Conservation (phyloP, 30 jellyfish, hydroid and myxozoan species). For the Euphysa ruthae region DNA sequence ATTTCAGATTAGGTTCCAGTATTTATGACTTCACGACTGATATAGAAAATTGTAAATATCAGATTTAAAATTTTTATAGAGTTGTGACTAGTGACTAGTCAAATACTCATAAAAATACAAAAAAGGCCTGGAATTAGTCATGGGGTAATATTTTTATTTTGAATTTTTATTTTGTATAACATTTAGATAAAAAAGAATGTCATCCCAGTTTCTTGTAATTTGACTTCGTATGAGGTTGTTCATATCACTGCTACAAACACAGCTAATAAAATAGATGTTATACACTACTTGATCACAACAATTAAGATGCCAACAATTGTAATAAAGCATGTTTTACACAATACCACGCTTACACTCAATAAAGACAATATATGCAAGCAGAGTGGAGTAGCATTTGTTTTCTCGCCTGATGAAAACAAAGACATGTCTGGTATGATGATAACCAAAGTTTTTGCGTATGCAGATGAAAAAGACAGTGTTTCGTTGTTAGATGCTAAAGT, state of each 20-base stretch:
- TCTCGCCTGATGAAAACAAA: conserved; percentile 42
- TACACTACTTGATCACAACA: conserved; percentile 69
- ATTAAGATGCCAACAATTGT: conserved; percentile 62
- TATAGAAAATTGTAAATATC: too few species aligned
- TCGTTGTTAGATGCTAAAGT: neutral
- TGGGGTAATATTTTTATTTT: too few species aligned
- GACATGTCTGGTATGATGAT: conserved; percentile 42
- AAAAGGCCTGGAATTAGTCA: too few species aligned
- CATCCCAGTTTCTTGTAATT: neutral
- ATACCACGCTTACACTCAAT: conserved; percentile 18
- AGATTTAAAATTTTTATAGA: too few species aligned
- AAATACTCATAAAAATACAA: too few species aligned
- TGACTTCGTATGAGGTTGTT: neutral
- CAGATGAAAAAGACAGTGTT: conserved; percentile 46
- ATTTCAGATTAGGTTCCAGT: too few species aligned
- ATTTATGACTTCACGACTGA: too few species aligned
- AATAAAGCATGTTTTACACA: conserved; percentile 39
- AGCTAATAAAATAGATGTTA: conserved; percentile 15
- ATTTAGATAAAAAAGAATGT: neutral
- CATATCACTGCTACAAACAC: conserved; percentile 4
- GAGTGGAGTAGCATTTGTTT: conserved; percentile 16
- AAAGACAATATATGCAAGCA: conserved; percentile 25
- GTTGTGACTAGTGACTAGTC: too few species aligned
- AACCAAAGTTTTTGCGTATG: conserved; percentile 35
- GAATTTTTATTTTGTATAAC: too few species aligned